Conservation (phyloP, 2,888 invertebrate species). For the Alcis repandata region DNA sequence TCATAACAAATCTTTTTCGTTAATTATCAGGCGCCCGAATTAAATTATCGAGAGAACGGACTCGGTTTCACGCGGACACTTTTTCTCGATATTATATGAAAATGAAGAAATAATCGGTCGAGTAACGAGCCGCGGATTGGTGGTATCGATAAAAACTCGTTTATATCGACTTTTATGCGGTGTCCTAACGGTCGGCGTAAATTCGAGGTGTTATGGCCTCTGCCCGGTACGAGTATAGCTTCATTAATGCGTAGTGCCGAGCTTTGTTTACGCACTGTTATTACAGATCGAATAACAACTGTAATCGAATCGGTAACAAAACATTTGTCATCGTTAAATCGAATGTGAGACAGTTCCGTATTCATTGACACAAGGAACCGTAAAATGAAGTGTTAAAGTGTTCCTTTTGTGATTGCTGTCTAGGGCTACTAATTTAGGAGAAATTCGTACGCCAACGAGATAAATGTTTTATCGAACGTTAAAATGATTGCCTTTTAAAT, state of each 20-base stretch:
- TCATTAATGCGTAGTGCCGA: constrained; percentile 72
- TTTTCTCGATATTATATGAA: constrained; percentile 56
- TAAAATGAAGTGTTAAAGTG: constrained; percentile 52
- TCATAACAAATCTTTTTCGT: constrained; percentile 55
- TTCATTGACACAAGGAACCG: constrained; percentile 51
- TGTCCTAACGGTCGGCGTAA: constrained; percentile 72
- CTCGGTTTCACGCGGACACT: constrained; percentile 55
- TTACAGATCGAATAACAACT: constrained; percentile 61
- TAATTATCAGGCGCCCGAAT: constrained; percentile 55
- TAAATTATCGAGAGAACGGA: constrained; percentile 55
- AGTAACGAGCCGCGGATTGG: constrained; percentile 71
- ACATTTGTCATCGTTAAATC: constrained; percentile 63
- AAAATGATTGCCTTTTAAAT: constrained; percentile 54
- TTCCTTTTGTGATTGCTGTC: constrained; percentile 10
- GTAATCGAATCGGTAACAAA: constrained; percentile 57
- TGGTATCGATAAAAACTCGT: constrained; percentile 75
- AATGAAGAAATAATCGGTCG: constrained; percentile 77
- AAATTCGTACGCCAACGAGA: constrained; percentile 6
- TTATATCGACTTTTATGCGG: constrained; percentile 75
- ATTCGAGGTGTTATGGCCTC: constrained; percentile 70
- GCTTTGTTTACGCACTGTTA: constrained; percentile 63
- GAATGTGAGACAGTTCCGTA: constrained; percentile 50
- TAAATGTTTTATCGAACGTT: constrained; percentile 51
- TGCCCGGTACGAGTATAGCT: constrained; percentile 64
- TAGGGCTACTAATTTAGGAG: constrained; percentile 1